Conservation (phyloP, 1,140 invertebrate genomes). For the Plectrocnemia conspersa region DNA sequence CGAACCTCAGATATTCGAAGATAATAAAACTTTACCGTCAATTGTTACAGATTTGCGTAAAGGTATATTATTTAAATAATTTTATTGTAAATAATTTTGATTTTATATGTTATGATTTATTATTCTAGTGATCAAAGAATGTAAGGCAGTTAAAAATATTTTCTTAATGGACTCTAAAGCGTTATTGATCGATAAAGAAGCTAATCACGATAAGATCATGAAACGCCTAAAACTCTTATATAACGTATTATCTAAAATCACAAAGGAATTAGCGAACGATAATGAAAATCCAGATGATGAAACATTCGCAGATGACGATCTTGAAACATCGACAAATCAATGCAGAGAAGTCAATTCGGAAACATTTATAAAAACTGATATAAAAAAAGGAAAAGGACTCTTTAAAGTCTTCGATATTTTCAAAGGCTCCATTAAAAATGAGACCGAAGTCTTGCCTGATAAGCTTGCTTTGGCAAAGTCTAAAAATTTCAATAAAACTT, state of each 20-base stretch:
- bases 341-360: no score
- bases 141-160: conserved; percentile 44
- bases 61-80: conserved; percentile 38
- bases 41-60: conserved; percentile 42
- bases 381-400: conserved; percentile 20
- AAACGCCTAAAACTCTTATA: conserved; percentile 47
- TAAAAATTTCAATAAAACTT: conserved; percentile 9
- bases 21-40: conserved; percentile 37
- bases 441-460: not conserved
- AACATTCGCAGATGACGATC: conserved; percentile 37
- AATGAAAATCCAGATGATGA: conserved; percentile 38
- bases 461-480: not conserved
- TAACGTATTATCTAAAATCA: conserved; percentile 41
- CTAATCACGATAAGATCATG: conserved; percentile 34
- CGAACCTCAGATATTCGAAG: conserved; percentile 43
- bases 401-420: conserved; percentile 29
- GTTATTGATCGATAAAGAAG: conserved; percentile 36
- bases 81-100: conserved; percentile 10
- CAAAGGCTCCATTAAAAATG: conserved; percentile 3
- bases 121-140: conserved; percentile 44
- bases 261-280: conserved; percentile 38
- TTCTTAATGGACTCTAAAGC: conserved; percentile 36
- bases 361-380: conserved; percentile 13
- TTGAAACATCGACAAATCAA: no score
- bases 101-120: conserved; percentile 36